Evolutionary conservation across 2,113 vertebrate genomes (phyloP).

Genomic region (Strix uralensis): DNA sequence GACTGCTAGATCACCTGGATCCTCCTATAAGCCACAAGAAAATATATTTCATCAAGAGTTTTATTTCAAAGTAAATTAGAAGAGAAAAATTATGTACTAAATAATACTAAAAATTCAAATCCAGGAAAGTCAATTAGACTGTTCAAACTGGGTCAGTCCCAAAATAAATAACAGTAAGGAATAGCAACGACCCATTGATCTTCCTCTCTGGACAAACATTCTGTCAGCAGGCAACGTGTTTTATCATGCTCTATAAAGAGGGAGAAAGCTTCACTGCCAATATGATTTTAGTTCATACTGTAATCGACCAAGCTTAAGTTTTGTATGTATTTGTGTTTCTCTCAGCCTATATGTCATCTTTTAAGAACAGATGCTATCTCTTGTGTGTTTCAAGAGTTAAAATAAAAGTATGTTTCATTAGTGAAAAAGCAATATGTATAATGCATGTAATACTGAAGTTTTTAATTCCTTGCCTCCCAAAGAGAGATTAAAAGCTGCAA

Average conservation of each 20-base stretch:
- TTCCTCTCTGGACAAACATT: background rate
- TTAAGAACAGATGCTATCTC: background rate
- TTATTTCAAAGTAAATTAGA: background rate
- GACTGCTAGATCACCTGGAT: background rate
- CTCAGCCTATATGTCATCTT: background rate
- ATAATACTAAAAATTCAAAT: background rate
- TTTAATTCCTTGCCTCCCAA: background rate
- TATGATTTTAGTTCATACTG: background rate
- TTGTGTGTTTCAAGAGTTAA: background rate
- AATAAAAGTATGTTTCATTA: background rate
- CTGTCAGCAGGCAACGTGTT: background rate
- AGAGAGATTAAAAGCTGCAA: background rate
- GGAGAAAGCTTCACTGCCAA: background rate
- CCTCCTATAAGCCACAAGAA: background rate
- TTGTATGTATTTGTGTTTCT: background rate
- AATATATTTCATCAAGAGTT: background rate
- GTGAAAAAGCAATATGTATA: background rate
- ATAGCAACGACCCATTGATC: background rate
- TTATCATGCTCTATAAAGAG: background rate
- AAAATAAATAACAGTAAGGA: background rate
- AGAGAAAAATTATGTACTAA: background rate
- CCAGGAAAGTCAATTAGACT: background rate
- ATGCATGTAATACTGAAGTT: background rate
- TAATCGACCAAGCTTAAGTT: background rate
- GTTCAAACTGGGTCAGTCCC: background rate